A percentile compares a stretch with the other conserved stretches of the same genome.
Conservation (phyloP, 2,888 invertebrate genomes). For the Dryococelus australis region DNA sequence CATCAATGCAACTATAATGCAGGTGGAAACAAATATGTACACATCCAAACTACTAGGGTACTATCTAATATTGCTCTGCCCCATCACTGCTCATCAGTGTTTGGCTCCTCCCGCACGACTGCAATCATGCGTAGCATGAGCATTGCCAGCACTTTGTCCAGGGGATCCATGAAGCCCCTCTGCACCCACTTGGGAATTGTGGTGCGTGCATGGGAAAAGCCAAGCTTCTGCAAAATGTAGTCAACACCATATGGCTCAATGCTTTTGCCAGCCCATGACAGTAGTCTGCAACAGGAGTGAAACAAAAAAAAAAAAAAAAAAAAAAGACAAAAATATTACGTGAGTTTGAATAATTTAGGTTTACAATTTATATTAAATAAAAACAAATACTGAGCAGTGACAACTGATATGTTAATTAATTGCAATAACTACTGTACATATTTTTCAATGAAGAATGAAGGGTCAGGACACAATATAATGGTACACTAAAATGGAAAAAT, state of each 20-base stretch:
- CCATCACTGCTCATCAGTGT: conserved; percentile 10
- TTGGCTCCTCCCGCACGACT: conserved; percentile 57
- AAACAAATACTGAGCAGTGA: no score
- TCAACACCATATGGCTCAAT: conserved; percentile 99
- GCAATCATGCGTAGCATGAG: conserved; percentile 75
- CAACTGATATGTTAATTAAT: no score
- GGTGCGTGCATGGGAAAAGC: conserved; percentile 95
- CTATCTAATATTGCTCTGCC: background rate
- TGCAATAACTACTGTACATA: no score
- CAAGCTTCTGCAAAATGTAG: conserved; percentile 96
- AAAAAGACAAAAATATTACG: background rate
- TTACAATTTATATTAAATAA: background rate
- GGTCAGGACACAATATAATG: no score
- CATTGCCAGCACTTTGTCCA: conserved; percentile 89
- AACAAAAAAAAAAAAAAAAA: conserved; percentile 11
- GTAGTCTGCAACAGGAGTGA: conserved; percentile 60
- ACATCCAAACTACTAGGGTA: no score
- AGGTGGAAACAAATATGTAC: background rate
- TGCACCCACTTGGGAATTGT: conserved; percentile 99
- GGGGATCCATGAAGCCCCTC: conserved; percentile 96
- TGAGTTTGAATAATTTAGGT: background rate
- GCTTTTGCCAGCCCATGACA: conserved; percentile 93
- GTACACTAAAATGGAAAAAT: no score
- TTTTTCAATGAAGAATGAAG: no score
- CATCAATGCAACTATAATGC: background rate